phyloP scores from a whole-genome alignment of 2,797 vertebrate genomes.

The Melopsittacus undulatus region DNA sequence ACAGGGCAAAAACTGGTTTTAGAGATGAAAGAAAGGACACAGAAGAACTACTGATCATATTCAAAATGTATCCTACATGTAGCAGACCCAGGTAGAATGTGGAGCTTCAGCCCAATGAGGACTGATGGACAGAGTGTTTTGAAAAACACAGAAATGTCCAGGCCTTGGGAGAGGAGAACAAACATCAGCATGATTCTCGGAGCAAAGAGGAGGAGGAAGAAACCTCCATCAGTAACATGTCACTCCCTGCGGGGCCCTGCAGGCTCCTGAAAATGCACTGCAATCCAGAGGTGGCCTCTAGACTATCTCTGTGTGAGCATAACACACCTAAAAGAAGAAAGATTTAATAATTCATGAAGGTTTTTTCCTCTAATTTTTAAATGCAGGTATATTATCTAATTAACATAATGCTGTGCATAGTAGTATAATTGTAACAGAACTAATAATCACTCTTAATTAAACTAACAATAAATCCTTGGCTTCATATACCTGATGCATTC shows the following conservation, averaged over 20 bases:
- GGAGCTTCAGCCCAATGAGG: background rate
- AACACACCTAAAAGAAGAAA: background rate
- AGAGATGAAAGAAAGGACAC: background rate
- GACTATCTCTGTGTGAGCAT: background rate
- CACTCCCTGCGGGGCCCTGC: background rate
- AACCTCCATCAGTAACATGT: accelerated
- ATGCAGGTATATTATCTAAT: background rate
- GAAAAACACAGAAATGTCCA: background rate
- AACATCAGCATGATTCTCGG: background rate
- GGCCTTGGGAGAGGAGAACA: background rate
- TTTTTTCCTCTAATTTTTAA: background rate
- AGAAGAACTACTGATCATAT: background rate
- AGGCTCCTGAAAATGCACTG: background rate
- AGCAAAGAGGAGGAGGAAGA: background rate
- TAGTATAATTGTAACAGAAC: background rate
- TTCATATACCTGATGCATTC: accelerated
- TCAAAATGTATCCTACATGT: background rate
- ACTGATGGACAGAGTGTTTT: accelerated
- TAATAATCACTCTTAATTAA: background rate
- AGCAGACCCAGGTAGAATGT: background rate
- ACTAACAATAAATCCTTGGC: background rate
- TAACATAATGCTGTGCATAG: background rate
- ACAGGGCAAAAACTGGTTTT: background rate
- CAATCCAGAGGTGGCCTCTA: accelerated
- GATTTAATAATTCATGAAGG: accelerated